These are phyloP conservation scores for Coleophora deauratella DNA, from an alignment of 2,888 invertebrate genomes.

Conservation along the genomic window DNA sequence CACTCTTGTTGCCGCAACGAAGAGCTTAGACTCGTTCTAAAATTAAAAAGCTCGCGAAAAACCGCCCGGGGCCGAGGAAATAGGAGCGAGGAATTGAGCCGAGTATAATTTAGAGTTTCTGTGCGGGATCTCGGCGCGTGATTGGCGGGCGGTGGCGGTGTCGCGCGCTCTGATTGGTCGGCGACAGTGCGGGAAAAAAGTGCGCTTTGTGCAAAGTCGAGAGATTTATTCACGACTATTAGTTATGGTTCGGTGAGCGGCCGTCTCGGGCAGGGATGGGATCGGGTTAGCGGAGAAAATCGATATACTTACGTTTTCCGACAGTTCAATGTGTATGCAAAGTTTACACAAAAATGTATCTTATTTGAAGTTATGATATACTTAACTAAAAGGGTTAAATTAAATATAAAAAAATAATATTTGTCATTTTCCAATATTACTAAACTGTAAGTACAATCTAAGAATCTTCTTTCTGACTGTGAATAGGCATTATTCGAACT, in stretches of 20 bases:
- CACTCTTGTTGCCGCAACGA: conserved; percentile 19
- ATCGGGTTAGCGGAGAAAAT: not conserved
- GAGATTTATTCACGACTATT: conserved; percentile 68
- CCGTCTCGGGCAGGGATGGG: conserved; percentile 32
- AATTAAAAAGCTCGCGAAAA: conserved; percentile 24
- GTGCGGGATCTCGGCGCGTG: conserved; percentile 39
- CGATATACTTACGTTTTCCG: too few relatives aligned
- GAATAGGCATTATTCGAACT: too few relatives aligned
- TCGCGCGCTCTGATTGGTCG: conserved; percentile 47
- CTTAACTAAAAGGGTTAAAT: too few relatives aligned
- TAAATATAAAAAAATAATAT: too few relatives aligned
- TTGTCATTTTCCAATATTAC: too few relatives aligned
- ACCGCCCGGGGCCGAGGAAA: conserved; percentile 47
- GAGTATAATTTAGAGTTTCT: conserved; percentile 62
- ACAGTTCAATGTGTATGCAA: too few relatives aligned
- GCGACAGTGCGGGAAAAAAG: conserved; percentile 44
- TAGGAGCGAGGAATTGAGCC: conserved; percentile 46
- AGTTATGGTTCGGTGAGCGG: conserved; percentile 64
- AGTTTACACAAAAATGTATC: too few relatives aligned
- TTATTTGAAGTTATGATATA: too few relatives aligned
- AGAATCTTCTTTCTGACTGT: too few relatives aligned
- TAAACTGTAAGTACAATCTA: too few relatives aligned
- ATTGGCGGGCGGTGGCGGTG: conserved; percentile 46
- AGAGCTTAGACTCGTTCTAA: conserved; percentile 18
- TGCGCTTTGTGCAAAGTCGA: conserved; percentile 53